Percentiles rank a stretch among this genome's conserved stretches.
Conservation (phyloP, 2,888 invertebrate species). For the Erebia epiphron region DNA sequence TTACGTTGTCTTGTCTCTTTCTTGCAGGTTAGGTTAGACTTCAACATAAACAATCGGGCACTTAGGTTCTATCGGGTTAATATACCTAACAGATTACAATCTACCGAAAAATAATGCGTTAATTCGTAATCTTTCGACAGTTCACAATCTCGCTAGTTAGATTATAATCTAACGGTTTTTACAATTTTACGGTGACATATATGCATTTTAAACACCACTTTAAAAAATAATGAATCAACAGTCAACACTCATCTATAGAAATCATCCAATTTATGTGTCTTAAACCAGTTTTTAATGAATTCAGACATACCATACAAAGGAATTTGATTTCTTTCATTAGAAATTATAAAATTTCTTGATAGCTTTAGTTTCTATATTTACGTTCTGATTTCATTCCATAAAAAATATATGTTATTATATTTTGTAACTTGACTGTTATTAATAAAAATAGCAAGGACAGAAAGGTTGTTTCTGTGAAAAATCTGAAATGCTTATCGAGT, state of each 20-base stretch:
- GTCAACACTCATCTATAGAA: slow-evolving; percentile 14
- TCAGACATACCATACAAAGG: not conserved
- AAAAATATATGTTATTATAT: not conserved
- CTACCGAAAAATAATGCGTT: too few relatives aligned
- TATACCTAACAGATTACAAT: too few relatives aligned
- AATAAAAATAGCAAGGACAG: not conserved
- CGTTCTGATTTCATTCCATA: not conserved
- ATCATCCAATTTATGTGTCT: slow-evolving; percentile 5
- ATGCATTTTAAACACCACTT: not conserved
- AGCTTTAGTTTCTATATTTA: not conserved
- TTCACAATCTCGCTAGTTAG: too few relatives aligned
- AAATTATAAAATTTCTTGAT: not conserved
- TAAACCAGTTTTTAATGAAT: slow-evolving; percentile 15
- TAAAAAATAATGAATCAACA: slow-evolving; percentile 17
- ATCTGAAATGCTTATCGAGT: too few relatives aligned
- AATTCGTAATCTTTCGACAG: too few relatives aligned
- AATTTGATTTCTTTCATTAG: not conserved
- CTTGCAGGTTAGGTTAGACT: too few relatives aligned
- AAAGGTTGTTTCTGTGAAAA: not conserved
- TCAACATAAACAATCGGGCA: too few relatives aligned
- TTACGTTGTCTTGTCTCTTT: too few relatives aligned
- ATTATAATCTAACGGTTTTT: too few relatives aligned
- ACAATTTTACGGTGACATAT: too few relatives aligned
- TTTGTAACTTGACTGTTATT: not conserved
- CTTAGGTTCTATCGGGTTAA: too few relatives aligned